Evolutionary conservation across 2,113 vertebrate species (phyloP), one percentile per base, ranked within the genome.

Genomic region (Colistium nudipinnis): DNA sequence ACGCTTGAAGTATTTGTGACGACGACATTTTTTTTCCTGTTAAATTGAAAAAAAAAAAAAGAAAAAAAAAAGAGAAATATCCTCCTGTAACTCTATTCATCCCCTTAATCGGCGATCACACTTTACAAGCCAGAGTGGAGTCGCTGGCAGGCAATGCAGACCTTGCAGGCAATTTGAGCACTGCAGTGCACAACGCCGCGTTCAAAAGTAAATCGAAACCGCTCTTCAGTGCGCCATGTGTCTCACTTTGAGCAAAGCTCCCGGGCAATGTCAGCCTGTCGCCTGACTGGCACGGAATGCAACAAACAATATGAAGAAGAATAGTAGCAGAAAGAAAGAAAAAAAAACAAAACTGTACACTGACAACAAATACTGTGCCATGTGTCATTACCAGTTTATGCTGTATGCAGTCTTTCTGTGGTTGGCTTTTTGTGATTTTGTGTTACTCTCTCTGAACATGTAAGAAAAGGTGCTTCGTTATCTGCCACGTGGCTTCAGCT

Each of bases 1-100:
- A 87, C 0, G 25, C n/a, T 85, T 83, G 79, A 88, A 84, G 85
- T 78, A 78, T 82, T 74, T 74, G 62, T 84, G 82, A 85, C 60
- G 70, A 83, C 64, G 62, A 69, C 80, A 80, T 48, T 76, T 55
- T 48, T 76, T 55, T 59, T 74, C 49, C 45, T 45, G 45, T 73
- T 77, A 27, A 53, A 66, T 27, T 67, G n/a, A 53, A 47, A 75
- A 83, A 83, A 75, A 75, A 81, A 71, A 47, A 72, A 83, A 83
- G 77, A 75, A 80, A 76, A 68, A 75, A 75, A 81, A 71, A 47
- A 72, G 82, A 83, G 77, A 75, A 80, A 76, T 65, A 25, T 68
- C 47, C 72, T 59, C 25, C 53, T 65, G 47, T 61, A 66, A 66
- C 44, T 82, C 76, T 35, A 39, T 76, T 76, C 67, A 71, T 56